These are phyloP conservation scores for Mus minutoides DNA, from an alignment of 2,797 vertebrate species.

Conservation along the genomic window DNA sequence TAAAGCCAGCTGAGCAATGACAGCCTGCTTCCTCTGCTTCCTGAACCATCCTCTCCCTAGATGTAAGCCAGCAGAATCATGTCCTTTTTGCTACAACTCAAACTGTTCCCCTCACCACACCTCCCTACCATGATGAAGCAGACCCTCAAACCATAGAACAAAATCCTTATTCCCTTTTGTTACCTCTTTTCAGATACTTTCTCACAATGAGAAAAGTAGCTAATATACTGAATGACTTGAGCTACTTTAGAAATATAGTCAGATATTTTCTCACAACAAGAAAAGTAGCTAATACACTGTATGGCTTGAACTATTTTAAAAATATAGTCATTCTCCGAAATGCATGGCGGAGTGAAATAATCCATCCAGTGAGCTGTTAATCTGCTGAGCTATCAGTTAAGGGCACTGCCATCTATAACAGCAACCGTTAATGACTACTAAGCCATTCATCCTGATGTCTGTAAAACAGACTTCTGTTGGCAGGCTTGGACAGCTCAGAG, in stretches of 20 bases:
- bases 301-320: conserved; percentile 52
- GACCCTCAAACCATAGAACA: neutral
- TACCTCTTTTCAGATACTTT: neutral
- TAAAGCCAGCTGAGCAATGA: neutral
- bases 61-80: neutral
- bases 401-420: conserved; percentile 60
- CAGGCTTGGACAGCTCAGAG: conserved; percentile 66
- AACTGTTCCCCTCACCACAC: too few relatives aligned
- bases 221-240: neutral
- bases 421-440: conserved; percentile 65
- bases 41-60: neutral
- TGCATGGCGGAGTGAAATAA: conserved; percentile 52
- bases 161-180: neutral
- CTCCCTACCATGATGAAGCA: too few relatives aligned
- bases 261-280: neutral
- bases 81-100: neutral
- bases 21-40: neutral
- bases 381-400: conserved; percentile 74
- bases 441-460: conserved; percentile 72
- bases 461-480: conserved; percentile 72
- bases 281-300: neutral
- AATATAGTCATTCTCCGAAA: conserved; percentile 54
- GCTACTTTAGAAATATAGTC: conserved; percentile 20
- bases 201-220: neutral
- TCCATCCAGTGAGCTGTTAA: conserved; percentile 59